Evolutionary conservation across 2,113 vertebrate species (phyloP), one percentile per base, ranked within the genome.

Genomic region (Eclectus roratus): DNA sequence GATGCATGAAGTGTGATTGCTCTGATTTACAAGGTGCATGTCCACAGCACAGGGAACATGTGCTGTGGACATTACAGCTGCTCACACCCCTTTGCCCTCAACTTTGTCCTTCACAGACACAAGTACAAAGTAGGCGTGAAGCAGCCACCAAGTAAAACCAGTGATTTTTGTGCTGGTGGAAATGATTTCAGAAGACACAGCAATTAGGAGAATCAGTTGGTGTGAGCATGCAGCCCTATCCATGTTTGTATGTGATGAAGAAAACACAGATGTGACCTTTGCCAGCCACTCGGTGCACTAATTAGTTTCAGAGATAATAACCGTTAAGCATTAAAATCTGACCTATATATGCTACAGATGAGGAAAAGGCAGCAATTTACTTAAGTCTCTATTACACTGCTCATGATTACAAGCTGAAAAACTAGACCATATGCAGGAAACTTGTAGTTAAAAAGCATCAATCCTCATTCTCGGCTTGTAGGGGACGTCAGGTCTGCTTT

Each of bases 281-380:
- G 73, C 65, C 63, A 88, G 77, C 43, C 43, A 93, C 83, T 49
- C 64, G 73, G 72, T 9, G 66, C 69, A 47, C 84, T 93, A 90
- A 95, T 95, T 95, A 93, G 66, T 10, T 73, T 93, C 95, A 94
- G 76, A 93, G 76, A 91, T 96, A 96, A 96, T 96, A 94, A 94
- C 80, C 2, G 3, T 58, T 91, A 73, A 64, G 68, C 71, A 69
- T 49, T n/a, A 94, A 94, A 88, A 80, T 80, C 55, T 96, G 91
- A 96, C 91, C 93, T 90, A 92, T 77, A 85, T 88, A 73, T 74
- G 65, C 80, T 74, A 70, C 56, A 65, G 47, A 84, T 83, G 81
- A 90, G 24, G 31, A 91, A 96, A 96, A 96, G 64, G 80, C 87
- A 94, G 64, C 85, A 87, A 93, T 96, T 96, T 91, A 72, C 44